Evolutionary conservation across 2,888 invertebrate genomes (phyloP).

Genomic region (Chaetogeoica ovagalla): DNA sequence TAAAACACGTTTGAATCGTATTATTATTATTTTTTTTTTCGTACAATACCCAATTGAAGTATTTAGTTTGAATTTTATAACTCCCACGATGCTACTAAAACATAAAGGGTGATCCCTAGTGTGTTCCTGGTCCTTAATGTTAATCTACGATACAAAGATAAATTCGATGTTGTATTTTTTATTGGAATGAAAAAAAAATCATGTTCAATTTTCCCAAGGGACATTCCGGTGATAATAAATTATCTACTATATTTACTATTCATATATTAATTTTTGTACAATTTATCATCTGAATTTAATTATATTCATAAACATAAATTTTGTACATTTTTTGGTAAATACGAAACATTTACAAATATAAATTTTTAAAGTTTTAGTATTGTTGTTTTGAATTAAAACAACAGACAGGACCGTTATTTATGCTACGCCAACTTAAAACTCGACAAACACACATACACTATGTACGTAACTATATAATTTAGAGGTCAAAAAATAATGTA

Average conservation of each 20-base stretch:
- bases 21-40: slow-evolving; percentile 1
- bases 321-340: not conserved
- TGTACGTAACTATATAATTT: not conserved
- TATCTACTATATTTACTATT: not conserved
- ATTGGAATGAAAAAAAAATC: slow-evolving; percentile 21
- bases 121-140: slow-evolving; percentile 17
- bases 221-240: slow-evolving; percentile 11
- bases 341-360: not conserved
- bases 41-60: slow-evolving; percentile 21
- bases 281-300: not conserved
- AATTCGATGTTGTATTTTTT: slow-evolving; percentile 13
- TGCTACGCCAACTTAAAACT: not conserved
- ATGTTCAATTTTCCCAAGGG: not conserved
- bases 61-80: slow-evolving; percentile 45
- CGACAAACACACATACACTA: not conserved
- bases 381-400: not conserved
- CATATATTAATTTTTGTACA: no score
- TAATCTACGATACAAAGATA: slow-evolving; percentile 44
- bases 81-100: slow-evolving; percentile 42
- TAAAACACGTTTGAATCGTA: slow-evolving; percentile 7
- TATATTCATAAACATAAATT: not conserved
- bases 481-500: not conserved
- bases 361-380: not conserved
- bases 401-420: not conserved
- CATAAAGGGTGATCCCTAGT: slow-evolving; percentile 30